phyloP scores from a whole-genome alignment of 2,888 invertebrate genomes.

The Nomada hirtipes region DNA sequence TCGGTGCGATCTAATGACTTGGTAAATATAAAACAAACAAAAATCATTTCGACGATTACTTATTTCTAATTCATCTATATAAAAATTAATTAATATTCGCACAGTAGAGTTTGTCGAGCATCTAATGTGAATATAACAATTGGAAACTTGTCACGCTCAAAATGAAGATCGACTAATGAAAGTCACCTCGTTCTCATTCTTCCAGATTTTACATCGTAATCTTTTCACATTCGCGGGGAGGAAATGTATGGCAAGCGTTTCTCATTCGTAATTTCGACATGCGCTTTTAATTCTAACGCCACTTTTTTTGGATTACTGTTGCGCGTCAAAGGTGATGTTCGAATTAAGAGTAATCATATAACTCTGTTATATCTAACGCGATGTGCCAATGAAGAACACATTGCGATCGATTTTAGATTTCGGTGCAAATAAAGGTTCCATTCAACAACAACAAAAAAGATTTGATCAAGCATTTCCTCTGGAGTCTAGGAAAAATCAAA shows the following conservation, averaged over 20 bases:
- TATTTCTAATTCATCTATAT: slow-evolving; percentile 1
- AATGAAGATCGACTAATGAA: slow-evolving; percentile 22
- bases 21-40: neutral
- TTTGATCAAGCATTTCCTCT: slow-evolving; percentile 40
- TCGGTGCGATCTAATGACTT: neutral
- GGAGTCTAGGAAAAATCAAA: slow-evolving; percentile 63
- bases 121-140: slow-evolving; percentile 3
- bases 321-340: slow-evolving; percentile 56
- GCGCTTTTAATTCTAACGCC: slow-evolving; percentile 55
- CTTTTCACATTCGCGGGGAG: slow-evolving; percentile 33
- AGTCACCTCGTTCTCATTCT: slow-evolving; percentile 64
- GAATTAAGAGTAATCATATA: slow-evolving; percentile 40
- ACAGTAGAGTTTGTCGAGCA: neutral
- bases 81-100: slow-evolving; percentile 7
- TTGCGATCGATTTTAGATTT: slow-evolving; percentile 52
- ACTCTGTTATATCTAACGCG: slow-evolving; percentile 43
- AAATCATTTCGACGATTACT: neutral
- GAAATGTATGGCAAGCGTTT: slow-evolving; percentile 50
- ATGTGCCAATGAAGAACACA: slow-evolving; percentile 47
- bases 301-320: slow-evolving; percentile 61
- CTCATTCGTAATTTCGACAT: slow-evolving; percentile 39
- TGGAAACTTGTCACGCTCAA: slow-evolving; percentile 57
- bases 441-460: neutral
- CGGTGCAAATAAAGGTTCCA: slow-evolving; percentile 49
- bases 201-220: slow-evolving; percentile 56